Evolutionary conservation across 2,888 invertebrate species (phyloP).

Genomic region (Acanthococcus lagerstroemiae): DNA sequence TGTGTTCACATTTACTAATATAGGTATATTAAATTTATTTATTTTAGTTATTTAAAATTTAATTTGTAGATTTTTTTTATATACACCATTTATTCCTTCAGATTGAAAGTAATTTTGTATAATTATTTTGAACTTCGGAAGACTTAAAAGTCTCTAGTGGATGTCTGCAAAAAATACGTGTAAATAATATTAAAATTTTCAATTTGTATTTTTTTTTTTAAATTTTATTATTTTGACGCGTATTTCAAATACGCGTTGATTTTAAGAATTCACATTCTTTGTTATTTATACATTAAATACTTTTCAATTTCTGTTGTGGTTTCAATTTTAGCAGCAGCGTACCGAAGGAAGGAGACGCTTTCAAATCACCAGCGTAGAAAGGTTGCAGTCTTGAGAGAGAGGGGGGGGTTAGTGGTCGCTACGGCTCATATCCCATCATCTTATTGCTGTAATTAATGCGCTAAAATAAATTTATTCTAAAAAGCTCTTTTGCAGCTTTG

Average conservation of each 20-base stretch:
- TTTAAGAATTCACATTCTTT: slow-evolving; percentile 26
- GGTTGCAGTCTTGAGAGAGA: too few relatives aligned
- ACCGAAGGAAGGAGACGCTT: too few relatives aligned
- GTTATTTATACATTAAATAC: slow-evolving; percentile 28
- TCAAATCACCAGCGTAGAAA: too few relatives aligned
- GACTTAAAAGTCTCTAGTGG: background rate
- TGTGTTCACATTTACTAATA: slow-evolving; percentile 19
- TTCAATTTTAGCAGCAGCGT: too few relatives aligned
- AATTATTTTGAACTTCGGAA: slow-evolving; percentile 7
- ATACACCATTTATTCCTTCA: background rate
- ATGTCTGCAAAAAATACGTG: background rate
- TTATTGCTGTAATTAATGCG: too few relatives aligned
- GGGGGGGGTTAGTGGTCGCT: too few relatives aligned
- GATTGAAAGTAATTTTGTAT: background rate
- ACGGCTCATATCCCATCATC: too few relatives aligned
- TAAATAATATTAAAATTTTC: slow-evolving; percentile 4
- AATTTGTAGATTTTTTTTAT: slow-evolving; percentile 8
- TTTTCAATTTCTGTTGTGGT: slow-evolving; percentile 12
- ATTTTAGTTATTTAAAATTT: slow-evolving; percentile 11
- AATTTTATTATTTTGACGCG: slow-evolving; percentile 12
- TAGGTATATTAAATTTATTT: slow-evolving; percentile 11
- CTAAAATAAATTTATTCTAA: too few relatives aligned
- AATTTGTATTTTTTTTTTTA: slow-evolving; percentile 25
- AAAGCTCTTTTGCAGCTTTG: too few relatives aligned
- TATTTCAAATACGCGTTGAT: slow-evolving; percentile 5